Evolutionary conservation across 1,140 invertebrate species (phyloP).

Genomic region (Eupristina koningsbergeri): DNA sequence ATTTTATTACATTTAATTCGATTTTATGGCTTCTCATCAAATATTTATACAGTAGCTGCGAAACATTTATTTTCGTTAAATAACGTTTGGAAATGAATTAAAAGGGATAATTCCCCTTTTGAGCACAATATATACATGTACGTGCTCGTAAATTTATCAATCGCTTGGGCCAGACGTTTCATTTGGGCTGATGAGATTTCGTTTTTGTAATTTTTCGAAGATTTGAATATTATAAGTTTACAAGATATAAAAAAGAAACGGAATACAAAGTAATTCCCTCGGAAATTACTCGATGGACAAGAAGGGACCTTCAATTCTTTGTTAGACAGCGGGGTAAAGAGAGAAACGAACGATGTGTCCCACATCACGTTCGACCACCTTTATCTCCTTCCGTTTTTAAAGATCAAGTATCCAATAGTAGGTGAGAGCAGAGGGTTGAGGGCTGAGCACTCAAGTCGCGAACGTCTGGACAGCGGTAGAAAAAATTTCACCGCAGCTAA

Average conservation of each 20-base stretch:
- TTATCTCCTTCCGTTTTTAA: slow-evolving; percentile 48
- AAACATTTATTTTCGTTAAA: no score
- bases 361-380: slow-evolving; percentile 36
- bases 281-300: neutral
- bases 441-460: neutral
- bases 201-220: neutral
- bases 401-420: slow-evolving; percentile 40
- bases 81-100: neutral
- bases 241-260: neutral
- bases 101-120: neutral
- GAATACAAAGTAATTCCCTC: neutral
- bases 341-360: neutral
- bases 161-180: neutral
- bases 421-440: neutral
- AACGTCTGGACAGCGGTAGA: neutral
- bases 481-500: neutral
- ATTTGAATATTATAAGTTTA: neutral
- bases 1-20: no score
- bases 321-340: neutral
- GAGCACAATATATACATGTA: neutral
- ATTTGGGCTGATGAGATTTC: neutral
- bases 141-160: neutral
- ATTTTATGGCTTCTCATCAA: no score
- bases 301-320: neutral
- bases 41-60: no score